These are phyloP conservation scores for Drosophila buzzatii DNA, from an alignment of 2,888 invertebrate genomes.

Conservation along the genomic window DNA sequence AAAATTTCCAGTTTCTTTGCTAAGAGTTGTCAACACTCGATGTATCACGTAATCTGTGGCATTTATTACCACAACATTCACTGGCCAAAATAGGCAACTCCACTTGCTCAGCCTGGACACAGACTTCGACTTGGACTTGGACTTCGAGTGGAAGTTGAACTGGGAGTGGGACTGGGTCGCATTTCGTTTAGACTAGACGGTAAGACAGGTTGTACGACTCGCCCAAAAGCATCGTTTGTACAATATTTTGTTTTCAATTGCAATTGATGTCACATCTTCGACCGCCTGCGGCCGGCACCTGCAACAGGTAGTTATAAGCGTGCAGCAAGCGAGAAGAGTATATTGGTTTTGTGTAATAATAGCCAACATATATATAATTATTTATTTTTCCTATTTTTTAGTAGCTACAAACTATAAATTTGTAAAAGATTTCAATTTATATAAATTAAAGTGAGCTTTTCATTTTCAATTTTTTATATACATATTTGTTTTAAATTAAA, in stretches of 20 bases:
- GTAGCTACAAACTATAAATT: too few species aligned
- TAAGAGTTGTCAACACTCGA: neutral
- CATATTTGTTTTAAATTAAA: too few species aligned
- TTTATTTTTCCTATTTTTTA: too few species aligned
- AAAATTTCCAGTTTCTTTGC: conserved; percentile 2
- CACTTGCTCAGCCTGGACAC: neutral
- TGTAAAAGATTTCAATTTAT: too few species aligned
- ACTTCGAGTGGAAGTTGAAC: neutral
- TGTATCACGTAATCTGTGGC: conserved; percentile 35
- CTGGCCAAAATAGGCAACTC: conserved; percentile 18
- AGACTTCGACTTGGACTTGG: conserved; percentile 8
- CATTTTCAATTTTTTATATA: too few species aligned
- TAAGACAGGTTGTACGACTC: conserved; percentile 55
- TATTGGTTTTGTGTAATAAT: neutral
- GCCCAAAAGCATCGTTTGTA: conserved; percentile 24
- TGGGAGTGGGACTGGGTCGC: conserved; percentile 5
- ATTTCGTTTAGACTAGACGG: conserved; percentile 8
- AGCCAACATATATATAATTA: too few species aligned
- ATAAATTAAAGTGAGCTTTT: too few species aligned
- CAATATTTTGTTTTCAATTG: conserved; percentile 46
- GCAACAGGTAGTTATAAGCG: neutral
- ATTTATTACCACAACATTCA: conserved; percentile 31
- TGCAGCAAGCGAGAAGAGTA: neutral
- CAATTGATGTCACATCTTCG: conserved; percentile 64
- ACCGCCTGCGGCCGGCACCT: conserved; percentile 19